Evolutionary conservation across 1,140 invertebrate genomes (phyloP), one percentile per base, ranked within the genome.

Genomic region (Sinonovacula constricta): DNA sequence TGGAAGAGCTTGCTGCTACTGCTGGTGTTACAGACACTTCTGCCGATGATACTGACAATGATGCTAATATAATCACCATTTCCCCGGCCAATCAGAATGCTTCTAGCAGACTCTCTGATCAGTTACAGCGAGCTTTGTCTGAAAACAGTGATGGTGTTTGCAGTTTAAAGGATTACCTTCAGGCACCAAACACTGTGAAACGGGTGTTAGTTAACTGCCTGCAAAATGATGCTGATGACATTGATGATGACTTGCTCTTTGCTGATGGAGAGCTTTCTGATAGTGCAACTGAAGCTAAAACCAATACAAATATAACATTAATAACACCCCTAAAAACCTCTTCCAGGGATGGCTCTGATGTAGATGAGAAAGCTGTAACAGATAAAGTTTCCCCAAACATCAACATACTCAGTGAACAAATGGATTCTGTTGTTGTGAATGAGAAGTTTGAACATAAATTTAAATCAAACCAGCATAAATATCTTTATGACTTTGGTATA

Each of bases 201-300:
- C 57, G 80, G 59, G 74, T 76, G 0, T 74, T 84, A 30, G 69
- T 83, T 22, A 81, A 84, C n/a, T 81, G 80, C 66, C 54, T 86
- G 22, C 68, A 79, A 71, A 34, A 79, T 76, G 68, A 75, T 30
- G 54, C 60, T 67, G 69, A 69, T 30, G 39, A 80, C 57, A 68
- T 75, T 14, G 62, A 76, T 57, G 74, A 83, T 45, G 63, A 45
- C 30, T 63, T 45, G 10, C 57, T 86, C 30, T 81, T 83, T 77
- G 69, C 59, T 34, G 69, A 75, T 53, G 57, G 69, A 15, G 22
- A 10, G 22, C 28, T 31, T 56, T 66, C 56, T 15, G 45, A 71
- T 26, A 36, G 14, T 14, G 10, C n/a, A n/a, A n/a, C n/a, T n/a
- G n/a, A n/a, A n/a, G n/a, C n/a, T n/a, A n/a, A n/a, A n/a, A n/a